These are phyloP conservation scores for Heterodera filipjevi DNA, from an alignment of 2,888 invertebrate species.

Conservation along the genomic window DNA sequence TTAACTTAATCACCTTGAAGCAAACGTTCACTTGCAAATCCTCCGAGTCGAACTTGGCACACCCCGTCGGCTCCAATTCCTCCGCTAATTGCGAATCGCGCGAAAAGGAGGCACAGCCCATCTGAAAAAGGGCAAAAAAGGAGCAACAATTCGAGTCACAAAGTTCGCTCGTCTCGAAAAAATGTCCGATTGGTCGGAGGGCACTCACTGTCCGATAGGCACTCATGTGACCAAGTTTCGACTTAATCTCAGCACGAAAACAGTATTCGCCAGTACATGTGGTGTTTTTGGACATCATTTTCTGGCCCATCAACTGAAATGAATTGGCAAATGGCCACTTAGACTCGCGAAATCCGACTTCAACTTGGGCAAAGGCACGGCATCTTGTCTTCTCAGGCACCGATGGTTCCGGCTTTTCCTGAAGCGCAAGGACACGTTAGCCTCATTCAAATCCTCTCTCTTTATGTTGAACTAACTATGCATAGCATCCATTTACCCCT, in stretches of 20 bases:
- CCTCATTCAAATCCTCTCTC: no score
- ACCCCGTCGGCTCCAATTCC: conserved; percentile 59
- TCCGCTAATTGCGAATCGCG: conserved; percentile 54
- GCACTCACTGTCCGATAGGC: conserved; percentile 40
- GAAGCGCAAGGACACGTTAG: no score
- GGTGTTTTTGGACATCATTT: conserved; percentile 41
- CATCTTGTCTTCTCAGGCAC: conserved; percentile 55
- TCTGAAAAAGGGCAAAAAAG: background rate
- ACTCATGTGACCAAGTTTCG: conserved; percentile 53
- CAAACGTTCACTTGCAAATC: conserved; percentile 55
- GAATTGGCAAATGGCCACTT: no score
- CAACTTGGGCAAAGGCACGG: conserved; percentile 49
- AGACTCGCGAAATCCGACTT: conserved; percentile 27
- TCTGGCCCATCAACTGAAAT: conserved; percentile 34
- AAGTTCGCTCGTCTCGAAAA: background rate
- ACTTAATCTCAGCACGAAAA: conserved; percentile 52
- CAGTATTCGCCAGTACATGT: conserved; percentile 54
- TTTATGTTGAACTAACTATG: no score
- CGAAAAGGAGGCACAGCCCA: conserved; percentile 58
- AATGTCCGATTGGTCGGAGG: background rate
- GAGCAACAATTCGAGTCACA: background rate
- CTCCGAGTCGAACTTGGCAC: conserved; percentile 57
- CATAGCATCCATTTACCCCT: no score
- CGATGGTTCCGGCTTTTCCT: conserved; percentile 50
- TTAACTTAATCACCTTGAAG: conserved; percentile 41